Percentiles rank a stretch among this genome's conserved stretches.
phyloP scores from a whole-genome alignment of 2,113 vertebrate species.

The Callithrix jacchus region DNA sequence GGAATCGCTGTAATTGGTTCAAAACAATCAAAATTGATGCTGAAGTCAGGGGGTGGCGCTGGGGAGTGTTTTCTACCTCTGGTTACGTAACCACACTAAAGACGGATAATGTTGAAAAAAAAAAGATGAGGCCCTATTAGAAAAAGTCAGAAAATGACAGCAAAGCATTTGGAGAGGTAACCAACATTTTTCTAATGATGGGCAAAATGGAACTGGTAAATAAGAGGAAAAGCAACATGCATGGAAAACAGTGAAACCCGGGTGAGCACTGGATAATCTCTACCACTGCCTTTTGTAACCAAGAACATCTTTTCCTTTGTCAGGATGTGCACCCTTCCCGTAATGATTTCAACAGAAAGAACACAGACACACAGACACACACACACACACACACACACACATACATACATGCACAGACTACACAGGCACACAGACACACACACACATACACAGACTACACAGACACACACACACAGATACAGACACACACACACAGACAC shows the following conservation, averaged over 20 bases:
- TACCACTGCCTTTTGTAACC: neutral
- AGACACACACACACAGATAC: too few relatives aligned
- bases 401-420: too few relatives aligned
- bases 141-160: neutral
- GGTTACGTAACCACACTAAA: neutral
- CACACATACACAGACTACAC: too few relatives aligned
- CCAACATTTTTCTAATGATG: neutral
- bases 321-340: neutral
- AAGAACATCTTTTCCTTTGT: neutral
- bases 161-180: neutral
- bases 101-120: too few relatives aligned
- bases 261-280: neutral
- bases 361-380: neutral
- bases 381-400: neutral
- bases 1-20: neutral
- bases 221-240: neutral
- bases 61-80: neutral
- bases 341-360: neutral
- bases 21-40: neutral
- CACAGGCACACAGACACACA: too few relatives aligned
- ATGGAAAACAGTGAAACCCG: neutral
- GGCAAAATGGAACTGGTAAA: too few relatives aligned
- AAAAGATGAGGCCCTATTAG: neutral
- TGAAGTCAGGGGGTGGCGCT: fast-evolving
- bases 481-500: too few relatives aligned